Evolutionary conservation across 2,888 invertebrate genomes (phyloP).

Genomic region (Melanostoma mellinum): DNA sequence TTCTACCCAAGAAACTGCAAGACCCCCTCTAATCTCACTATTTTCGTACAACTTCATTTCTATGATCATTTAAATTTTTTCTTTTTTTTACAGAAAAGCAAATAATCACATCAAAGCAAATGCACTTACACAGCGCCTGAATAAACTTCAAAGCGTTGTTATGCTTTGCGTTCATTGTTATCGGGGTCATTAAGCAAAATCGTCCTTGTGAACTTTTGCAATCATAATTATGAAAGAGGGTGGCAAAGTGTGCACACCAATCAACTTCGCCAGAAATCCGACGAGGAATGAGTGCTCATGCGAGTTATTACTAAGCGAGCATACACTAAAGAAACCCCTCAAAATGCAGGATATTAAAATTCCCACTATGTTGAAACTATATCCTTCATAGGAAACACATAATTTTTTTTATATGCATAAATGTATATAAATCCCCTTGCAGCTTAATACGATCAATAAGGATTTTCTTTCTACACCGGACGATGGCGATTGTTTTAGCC

Average conservation of each 20-base stretch:
- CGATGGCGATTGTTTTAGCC: not conserved
- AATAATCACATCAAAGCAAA: too few species aligned
- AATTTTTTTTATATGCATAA: not conserved
- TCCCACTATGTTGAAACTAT: conserved; percentile 32
- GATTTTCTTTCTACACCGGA: conserved; percentile 9
- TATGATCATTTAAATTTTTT: too few species aligned
- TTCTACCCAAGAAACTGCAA: too few species aligned
- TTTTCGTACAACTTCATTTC: too few species aligned
- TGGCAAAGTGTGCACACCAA: not conserved
- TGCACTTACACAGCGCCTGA: not conserved
- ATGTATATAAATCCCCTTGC: conserved; percentile 17
- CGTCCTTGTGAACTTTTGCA: conserved; percentile 66
- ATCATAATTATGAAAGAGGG: conserved; percentile 36
- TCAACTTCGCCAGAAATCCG: not conserved
- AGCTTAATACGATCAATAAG: conserved; percentile 51
- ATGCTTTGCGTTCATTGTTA: conserved; percentile 22
- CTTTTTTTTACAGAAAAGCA: too few species aligned
- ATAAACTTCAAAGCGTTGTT: conserved; percentile 17
- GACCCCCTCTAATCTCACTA: too few species aligned
- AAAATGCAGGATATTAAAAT: conserved; percentile 49
- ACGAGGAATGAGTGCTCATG: conserved; percentile 12
- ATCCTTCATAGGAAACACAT: conserved; percentile 32
- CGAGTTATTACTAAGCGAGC: conserved; percentile 42
- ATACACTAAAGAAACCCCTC: conserved; percentile 15
- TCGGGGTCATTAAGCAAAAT: conserved; percentile 57